Conservation (phyloP, 2,888 invertebrate species). For the Sylvicola fuscatus region DNA sequence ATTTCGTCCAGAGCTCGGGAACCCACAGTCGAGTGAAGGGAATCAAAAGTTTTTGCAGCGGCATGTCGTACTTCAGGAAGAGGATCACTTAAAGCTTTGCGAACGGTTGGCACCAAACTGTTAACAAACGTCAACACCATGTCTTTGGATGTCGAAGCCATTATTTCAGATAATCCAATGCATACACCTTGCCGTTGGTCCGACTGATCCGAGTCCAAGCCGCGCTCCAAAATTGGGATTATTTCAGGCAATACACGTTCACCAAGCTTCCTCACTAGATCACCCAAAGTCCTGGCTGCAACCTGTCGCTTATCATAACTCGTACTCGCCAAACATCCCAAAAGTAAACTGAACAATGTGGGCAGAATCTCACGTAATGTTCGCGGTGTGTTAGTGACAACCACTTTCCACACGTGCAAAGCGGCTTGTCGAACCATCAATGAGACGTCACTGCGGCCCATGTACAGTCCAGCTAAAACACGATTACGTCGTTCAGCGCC, state of each 20-base stretch:
- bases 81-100: conserved; percentile 84
- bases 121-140: conserved; percentile 81
- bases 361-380: conserved; percentile 91
- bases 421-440: conserved; percentile 94
- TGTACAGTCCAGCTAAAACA: conserved; percentile 85
- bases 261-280: conserved; percentile 89
- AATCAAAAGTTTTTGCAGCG: conserved; percentile 93
- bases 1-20: conserved; percentile 91
- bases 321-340: conserved; percentile 88
- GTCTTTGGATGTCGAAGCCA: conserved; percentile 88
- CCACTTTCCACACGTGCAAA: conserved; percentile 98
- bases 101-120: conserved; percentile 82
- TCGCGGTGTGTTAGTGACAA: conserved; percentile 93
- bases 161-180: conserved; percentile 94
- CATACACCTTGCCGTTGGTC: conserved; percentile 98
- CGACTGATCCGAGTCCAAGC: conserved; percentile 72
- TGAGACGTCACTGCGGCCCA: conserved; percentile 94
- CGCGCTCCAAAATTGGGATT: conserved; percentile 89
- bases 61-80: conserved; percentile 81
- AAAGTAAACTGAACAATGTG: conserved; percentile 73
- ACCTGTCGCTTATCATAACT: conserved; percentile 94
- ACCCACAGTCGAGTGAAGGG: conserved; percentile 85
- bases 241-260: conserved; percentile 96
- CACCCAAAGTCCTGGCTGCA: conserved; percentile 89
- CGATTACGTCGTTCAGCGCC: conserved; percentile 80